Base-by-base conservation (phyloP, 2,113 vertebrate species). In the Lamprotornis superbus region DNA sequence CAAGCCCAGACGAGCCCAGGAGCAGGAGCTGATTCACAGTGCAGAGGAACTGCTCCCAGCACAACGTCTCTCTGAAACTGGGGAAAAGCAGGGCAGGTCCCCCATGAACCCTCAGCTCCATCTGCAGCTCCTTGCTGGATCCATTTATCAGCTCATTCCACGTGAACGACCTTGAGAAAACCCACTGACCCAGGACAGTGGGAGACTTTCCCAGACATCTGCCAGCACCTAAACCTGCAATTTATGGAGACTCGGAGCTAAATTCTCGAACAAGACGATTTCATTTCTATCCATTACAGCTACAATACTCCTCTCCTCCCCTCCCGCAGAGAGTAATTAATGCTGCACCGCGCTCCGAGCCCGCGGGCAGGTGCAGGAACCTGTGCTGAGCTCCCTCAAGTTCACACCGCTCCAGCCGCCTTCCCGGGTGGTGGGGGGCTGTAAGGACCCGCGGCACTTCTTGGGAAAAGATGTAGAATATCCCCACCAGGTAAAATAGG, bases 71-170 rank as follows among this genome's bases (percentile, higher is more conserved):
- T 35, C 76, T 33, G 39, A 77, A 86, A 88, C 27, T 37, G 89
- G 91, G 94, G 76, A 39, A 92, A 95, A 95, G 59, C 59, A 77
- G 92, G 86, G 80, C 89, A 90, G 93, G 83, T 93, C 92, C 95
- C 92, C 88, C 89, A 64, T 40, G 86, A 94, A 84, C 91, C 86
- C 92, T 94, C 94, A 46, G 82, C 94, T 93, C 89, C 94, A 90
- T 86, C 93, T 94, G 95, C 76, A 94, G 73, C 93, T 97, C 40
- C 0, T 86, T 28, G 27, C 68, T 77, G 76, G 93, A 93, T 93
- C 92, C 83, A 86, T 93, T 95, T 94, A 93, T 92, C 94, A 88
- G 92, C 79, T 95, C 94, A 92, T 96, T 96, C 96, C 94, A 81
- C 50, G 12, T 59, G 76, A 95, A 39, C 19, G 14, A 93, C 94